These are phyloP conservation scores for Acleris laterana DNA, from an alignment of 2,888 invertebrate genomes.

Conservation along the genomic window DNA sequence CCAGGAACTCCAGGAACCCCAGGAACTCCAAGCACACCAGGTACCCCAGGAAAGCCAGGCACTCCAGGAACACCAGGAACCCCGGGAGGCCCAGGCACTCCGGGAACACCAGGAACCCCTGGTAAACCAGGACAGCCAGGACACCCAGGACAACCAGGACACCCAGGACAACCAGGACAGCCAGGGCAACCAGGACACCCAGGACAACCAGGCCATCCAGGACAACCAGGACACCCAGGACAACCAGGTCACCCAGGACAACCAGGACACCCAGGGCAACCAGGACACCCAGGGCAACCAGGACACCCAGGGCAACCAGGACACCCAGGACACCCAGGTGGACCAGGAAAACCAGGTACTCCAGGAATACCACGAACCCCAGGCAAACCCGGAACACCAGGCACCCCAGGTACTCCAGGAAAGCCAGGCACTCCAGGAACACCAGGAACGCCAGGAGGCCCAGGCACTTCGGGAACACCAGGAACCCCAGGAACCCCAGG, in stretches of 20 bases:
- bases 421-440: not conserved
- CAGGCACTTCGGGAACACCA: not conserved
- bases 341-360: not conserved
- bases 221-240: not conserved
- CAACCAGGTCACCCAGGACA: not conserved
- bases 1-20: not conserved
- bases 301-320: not conserved
- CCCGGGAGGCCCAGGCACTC: no score
- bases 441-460: not conserved
- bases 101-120: not conserved
- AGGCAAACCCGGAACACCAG: not conserved
- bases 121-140: no score
- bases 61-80: not conserved
- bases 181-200: not conserved
- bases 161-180: not conserved
- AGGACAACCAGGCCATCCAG: not conserved
- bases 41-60: not conserved
- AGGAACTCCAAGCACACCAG: no score
- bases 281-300: not conserved
- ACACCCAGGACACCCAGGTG: not conserved
- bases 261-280: not conserved
- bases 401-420: not conserved
- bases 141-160: no score
- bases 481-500: constrained; percentile 9
- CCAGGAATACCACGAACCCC: not conserved